phyloP scores from a whole-genome alignment of 1,140 invertebrate species.

The Drosophila suzukii region DNA sequence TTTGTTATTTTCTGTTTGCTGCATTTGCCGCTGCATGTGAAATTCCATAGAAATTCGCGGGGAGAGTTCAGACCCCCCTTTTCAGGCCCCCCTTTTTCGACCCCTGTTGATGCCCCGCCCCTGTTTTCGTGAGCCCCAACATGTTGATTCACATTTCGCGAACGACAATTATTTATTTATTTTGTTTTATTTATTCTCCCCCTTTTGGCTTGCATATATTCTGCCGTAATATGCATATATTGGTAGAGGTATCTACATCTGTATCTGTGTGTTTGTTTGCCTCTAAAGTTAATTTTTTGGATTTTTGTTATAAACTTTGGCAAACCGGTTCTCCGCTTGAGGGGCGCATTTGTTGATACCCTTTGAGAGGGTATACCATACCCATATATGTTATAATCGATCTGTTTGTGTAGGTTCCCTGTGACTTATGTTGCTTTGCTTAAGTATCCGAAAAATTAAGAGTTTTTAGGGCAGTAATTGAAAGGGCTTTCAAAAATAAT shows the following conservation, averaged over 20 bases:
- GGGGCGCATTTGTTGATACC: conserved; percentile 2
- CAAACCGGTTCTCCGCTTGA: conserved; percentile 27
- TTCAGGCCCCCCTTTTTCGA: not conserved
- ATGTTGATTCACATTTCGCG: conserved; percentile 64
- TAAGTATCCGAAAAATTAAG: not conserved
- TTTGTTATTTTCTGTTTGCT: conserved; percentile 56
- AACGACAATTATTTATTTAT: conserved; percentile 65
- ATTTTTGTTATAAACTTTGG: conserved; percentile 24
- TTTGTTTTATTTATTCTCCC: conserved; percentile 18
- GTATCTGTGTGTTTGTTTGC: not conserved
- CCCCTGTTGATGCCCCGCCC: not conserved
- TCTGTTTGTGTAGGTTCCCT: not conserved
- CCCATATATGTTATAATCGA: too few relatives aligned
- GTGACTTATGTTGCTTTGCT: not conserved
- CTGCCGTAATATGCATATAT: not conserved
- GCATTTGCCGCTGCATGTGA: conserved; percentile 62
- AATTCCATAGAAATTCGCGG: conserved; percentile 62
- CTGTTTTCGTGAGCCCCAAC: conserved; percentile 17
- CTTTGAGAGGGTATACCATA: not conserved
- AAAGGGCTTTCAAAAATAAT: not conserved
- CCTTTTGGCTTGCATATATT: conserved; percentile 19
- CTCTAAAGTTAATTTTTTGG: conserved; percentile 18
- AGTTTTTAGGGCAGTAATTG: not conserved
- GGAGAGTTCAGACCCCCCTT: conserved; percentile 6
- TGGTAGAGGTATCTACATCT: not conserved